A percentile compares a stretch with the other conserved stretches of the same genome.
Evolutionary conservation across 2,888 invertebrate species (phyloP).

Genomic region (Rotaria macrura): DNA sequence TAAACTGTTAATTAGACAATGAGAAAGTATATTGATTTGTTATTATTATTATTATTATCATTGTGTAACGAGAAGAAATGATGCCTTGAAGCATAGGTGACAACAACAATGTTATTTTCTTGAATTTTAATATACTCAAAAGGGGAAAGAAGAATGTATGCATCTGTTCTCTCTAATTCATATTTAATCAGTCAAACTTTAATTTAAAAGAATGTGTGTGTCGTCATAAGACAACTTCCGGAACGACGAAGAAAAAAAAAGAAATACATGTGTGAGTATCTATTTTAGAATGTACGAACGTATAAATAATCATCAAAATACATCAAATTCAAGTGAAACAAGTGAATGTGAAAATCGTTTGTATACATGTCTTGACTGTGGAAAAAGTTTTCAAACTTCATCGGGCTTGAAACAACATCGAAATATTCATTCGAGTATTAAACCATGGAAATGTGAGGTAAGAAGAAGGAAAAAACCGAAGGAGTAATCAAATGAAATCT

Average conservation of each 20-base stretch:
- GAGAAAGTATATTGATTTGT: neutral
- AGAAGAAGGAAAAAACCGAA: neutral
- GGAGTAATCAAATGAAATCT: too few species aligned
- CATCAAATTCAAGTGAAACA: constrained; percentile 6
- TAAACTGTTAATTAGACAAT: neutral
- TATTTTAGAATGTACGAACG: neutral
- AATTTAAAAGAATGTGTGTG: neutral
- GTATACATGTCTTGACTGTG: constrained; percentile 31
- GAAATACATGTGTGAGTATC: neutral
- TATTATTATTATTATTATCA: neutral
- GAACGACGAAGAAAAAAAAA: neutral
- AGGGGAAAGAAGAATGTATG: neutral
- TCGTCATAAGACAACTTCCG: constrained; percentile 1
- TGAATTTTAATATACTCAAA: constrained; percentile 2
- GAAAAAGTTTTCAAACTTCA: constrained; percentile 31
- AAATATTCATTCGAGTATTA: constrained; percentile 34
- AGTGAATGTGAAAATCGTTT: constrained; percentile 25
- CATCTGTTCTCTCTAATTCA: neutral
- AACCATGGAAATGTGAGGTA: constrained; percentile 35
- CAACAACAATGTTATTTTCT: neutral
- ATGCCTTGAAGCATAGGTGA: neutral
- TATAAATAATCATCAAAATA: neutral
- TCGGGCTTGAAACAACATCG: constrained; percentile 34
- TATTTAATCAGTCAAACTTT: constrained; percentile 8
- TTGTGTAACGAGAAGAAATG: constrained; percentile 2